Percentiles rank a stretch among this genome's conserved stretches.
Conservation (phyloP, 2,888 invertebrate genomes). For the Lepetodrilus schrolli region DNA sequence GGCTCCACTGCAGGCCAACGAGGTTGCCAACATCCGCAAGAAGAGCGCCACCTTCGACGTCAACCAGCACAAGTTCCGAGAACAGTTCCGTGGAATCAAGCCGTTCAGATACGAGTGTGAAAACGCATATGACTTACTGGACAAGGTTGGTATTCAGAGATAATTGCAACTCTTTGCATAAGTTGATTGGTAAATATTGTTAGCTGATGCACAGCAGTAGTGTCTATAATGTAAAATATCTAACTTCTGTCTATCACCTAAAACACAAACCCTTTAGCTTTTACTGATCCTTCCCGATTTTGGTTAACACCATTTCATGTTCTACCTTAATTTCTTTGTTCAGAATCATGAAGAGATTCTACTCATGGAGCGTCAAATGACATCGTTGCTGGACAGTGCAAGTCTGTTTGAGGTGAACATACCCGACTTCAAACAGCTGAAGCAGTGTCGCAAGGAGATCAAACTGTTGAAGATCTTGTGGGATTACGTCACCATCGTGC, state of each 20-base stretch:
- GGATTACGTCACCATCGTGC: conserved; percentile 94
- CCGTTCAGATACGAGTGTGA: conserved; percentile 74
- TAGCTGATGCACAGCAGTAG: too few species aligned
- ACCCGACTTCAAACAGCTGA: conserved; percentile 93
- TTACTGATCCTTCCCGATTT: neutral
- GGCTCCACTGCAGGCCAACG: conserved; percentile 93
- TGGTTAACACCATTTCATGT: neutral
- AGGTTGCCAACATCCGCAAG: conserved; percentile 92
- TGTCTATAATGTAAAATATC: too few species aligned
- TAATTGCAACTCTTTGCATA: too few species aligned
- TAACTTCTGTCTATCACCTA: neutral
- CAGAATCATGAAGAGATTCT: conserved; percentile 85
- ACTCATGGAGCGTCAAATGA: conserved; percentile 90
- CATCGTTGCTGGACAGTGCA: conserved; percentile 89
- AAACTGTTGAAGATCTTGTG: conserved; percentile 88
- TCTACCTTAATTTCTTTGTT: conserved; percentile 78
- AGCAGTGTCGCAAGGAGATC: conserved; percentile 92
- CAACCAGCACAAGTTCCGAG: conserved; percentile 87
- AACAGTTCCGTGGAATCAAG: conserved; percentile 83
- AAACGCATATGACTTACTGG: conserved; percentile 71
- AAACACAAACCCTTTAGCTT: neutral
- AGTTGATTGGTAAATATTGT: too few species aligned
- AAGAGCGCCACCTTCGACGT: conserved; percentile 90
- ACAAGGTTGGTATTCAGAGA: conserved; percentile 64
- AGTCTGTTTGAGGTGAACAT: conserved; percentile 95